phyloP scores from a whole-genome alignment of 1,140 invertebrate genomes.

The Drosophila lowei region DNA sequence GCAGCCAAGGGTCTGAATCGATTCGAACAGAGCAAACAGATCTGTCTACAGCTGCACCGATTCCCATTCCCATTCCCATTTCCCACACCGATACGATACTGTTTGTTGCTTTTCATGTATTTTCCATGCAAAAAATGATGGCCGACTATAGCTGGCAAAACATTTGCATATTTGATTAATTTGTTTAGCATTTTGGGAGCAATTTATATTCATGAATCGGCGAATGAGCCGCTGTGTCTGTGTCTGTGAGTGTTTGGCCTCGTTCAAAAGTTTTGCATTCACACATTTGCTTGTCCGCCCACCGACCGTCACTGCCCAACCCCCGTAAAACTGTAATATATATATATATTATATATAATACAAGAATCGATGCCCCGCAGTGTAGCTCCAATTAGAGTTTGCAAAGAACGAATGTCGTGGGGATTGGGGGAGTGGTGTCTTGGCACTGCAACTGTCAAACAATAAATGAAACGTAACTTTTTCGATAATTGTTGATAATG shows the following conservation, averaged over 20 bases:
- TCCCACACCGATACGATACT: not conserved
- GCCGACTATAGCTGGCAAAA: not conserved
- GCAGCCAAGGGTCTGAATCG: too few species aligned
- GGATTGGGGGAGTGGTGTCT: too few species aligned
- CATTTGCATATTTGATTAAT: constrained; percentile 75
- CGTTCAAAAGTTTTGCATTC: constrained; percentile 36
- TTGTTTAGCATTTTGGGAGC: constrained; percentile 62
- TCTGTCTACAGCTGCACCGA: constrained; percentile 23
- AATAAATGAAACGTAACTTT: constrained; percentile 68
- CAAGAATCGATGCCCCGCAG: constrained; percentile 5
- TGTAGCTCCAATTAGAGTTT: constrained; percentile 6
- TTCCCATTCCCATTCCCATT: constrained; percentile 3
- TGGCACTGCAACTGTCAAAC: constrained; percentile 29
- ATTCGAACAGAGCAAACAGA: too few species aligned
- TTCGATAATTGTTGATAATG: constrained; percentile 74
- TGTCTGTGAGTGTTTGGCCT: constrained; percentile 26
- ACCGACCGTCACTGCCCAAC: too few species aligned
- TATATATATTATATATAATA: not conserved
- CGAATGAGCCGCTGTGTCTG: constrained; percentile 16
- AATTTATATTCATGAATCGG: constrained; percentile 76
- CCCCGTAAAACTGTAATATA: constrained; percentile 15
- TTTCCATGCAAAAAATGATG: too few species aligned
- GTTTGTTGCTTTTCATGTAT: constrained; percentile 34
- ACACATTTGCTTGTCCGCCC: too few species aligned
- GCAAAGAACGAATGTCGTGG: not conserved